Base-by-base conservation (phyloP, 2,888 invertebrate genomes). In the Morinoia aosen region DNA sequence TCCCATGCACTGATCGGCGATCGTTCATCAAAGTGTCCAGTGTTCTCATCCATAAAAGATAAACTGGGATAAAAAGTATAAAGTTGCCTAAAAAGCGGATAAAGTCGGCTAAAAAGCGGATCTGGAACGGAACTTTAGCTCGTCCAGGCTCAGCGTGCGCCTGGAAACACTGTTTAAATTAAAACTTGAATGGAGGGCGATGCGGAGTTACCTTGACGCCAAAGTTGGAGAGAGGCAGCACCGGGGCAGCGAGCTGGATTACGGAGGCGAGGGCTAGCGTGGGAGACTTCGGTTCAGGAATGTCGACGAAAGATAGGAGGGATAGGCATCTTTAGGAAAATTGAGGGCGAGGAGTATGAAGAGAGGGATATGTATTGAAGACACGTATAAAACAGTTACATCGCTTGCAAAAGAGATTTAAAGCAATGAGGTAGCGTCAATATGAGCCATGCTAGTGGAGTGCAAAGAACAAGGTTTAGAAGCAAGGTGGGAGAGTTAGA, bases 161-260 rank as follows among this genome's bases (percentile, higher is more conserved):
- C 91, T 48, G 40, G 91, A 56, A 91, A 91, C 91, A 91, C 91
- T 91, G 91, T 91, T 91, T 91, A 91, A 91, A 91, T 91, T 91
- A 91, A 91, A 91, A 91, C 91, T 91, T 91, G 91, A 91, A 91
- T 91, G 91, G 91, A 91, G 91, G 91, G 91, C 91, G 91, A 91
- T 91, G 25, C 91, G 56, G 91, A 91, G 91, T 91, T 91, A 56
- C 91, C 91, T 91, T 56, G 56, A 39, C 25, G 91, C 91, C 56
- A 39, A 91, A 91, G 91, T 91, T 91, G 56, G 91, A 48, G 40
- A 91, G 48, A 56, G 48, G 91, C 40, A 48, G 56, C 91, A 48
- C 91, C 48, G 25, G 88, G n/a, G n/a, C 88, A 88, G 88, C 39
- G 88, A 33, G 33, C n/a, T 39, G 91, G 91, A 91, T 91, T 91